Percentiles rank a stretch among this genome's conserved stretches.
phyloP scores from a whole-genome alignment of 2,113 vertebrate genomes.

The Equus przewalskii region DNA sequence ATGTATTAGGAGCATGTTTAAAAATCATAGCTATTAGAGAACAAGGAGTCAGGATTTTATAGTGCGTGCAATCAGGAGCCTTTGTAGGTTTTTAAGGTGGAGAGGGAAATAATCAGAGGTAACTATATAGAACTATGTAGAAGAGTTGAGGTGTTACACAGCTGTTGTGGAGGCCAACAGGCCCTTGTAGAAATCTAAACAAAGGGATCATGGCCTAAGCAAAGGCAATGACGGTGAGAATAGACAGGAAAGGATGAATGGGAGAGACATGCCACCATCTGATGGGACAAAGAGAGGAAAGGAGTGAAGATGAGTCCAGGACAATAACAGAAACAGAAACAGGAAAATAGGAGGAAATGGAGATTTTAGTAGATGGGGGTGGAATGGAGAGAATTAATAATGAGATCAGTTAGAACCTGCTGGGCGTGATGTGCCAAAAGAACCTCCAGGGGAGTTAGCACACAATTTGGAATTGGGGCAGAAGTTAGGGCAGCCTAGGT shows the following conservation, averaged over 20 bases:
- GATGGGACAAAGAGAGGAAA: neutral
- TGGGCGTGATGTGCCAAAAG: neutral
- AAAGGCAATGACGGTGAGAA: neutral
- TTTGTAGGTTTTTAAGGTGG: conserved; percentile 14
- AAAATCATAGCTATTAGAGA: conserved; percentile 6
- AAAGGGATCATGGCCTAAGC: neutral
- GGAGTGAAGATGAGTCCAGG: neutral
- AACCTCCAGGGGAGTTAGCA: neutral
- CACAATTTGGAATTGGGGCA: neutral
- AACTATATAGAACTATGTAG: neutral
- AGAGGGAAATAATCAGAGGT: conserved; percentile 11
- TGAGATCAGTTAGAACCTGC: neutral
- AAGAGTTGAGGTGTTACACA: neutral
- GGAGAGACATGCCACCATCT: neutral
- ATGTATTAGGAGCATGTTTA: neutral
- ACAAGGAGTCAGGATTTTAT: neutral
- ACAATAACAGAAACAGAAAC: neutral
- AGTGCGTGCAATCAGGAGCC: neutral
- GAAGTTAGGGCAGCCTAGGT: neutral
- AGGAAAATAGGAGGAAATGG: neutral
- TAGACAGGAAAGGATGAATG: neutral
- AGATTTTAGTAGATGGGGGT: neutral
- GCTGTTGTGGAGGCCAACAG: neutral
- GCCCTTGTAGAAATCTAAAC: neutral
- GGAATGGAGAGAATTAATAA: neutral